Percentiles rank a stretch among this genome's conserved stretches.
These are phyloP conservation scores for Leptinotarsa lineolata DNA, from an alignment of 1,140 invertebrate genomes.

Conservation along the genomic window DNA sequence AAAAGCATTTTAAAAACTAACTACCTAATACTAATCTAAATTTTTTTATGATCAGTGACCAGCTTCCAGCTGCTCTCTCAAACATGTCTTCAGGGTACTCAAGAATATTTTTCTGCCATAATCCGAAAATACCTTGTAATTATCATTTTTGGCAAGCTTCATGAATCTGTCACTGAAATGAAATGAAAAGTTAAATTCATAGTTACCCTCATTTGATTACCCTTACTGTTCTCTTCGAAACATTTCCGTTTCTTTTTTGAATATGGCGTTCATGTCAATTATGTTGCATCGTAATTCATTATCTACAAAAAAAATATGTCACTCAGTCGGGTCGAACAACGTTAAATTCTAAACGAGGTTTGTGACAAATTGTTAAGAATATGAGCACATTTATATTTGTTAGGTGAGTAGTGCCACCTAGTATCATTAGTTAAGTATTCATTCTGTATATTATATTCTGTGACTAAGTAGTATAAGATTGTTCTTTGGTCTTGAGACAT, in stretches of 20 bases:
- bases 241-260: slow-evolving; percentile 34
- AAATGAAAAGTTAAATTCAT: neutral
- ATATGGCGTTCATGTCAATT: slow-evolving; percentile 44
- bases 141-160: slow-evolving; percentile 39
- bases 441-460: too few relatives aligned
- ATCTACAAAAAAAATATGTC: slow-evolving; percentile 24
- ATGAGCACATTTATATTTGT: too few relatives aligned
- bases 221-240: slow-evolving; percentile 43
- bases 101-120: slow-evolving; percentile 45
- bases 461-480: too few relatives aligned
- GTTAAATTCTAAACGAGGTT: too few relatives aligned
- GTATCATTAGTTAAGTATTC: too few relatives aligned
- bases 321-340: too few relatives aligned
- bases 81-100: slow-evolving; percentile 37
- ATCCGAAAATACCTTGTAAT: slow-evolving; percentile 43
- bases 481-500: too few relatives aligned
- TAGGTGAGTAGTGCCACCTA: too few relatives aligned
- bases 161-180: slow-evolving; percentile 40
- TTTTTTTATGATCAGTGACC: slow-evolving; percentile 33
- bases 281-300: slow-evolving; percentile 38
- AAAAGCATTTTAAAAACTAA: neutral
- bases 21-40: neutral
- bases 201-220: neutral
- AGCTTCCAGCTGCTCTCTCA: slow-evolving; percentile 41
- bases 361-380: too few relatives aligned